These are phyloP conservation scores for Chrysogorgia sp. DNA, from an alignment of 92 coral and sea anemone species.

Conservation along the genomic window DNA sequence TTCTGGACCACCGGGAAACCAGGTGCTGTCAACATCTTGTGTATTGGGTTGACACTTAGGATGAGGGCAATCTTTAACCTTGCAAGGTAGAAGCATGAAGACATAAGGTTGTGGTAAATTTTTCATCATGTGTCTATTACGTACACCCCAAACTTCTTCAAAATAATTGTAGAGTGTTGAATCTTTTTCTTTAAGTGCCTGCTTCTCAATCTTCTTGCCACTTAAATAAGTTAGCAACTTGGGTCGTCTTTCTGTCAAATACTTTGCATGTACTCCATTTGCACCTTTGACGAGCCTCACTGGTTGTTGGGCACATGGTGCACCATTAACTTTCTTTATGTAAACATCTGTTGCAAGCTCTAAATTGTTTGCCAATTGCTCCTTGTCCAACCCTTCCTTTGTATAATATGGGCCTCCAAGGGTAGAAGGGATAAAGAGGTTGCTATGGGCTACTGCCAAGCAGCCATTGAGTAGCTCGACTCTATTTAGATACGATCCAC, in stretches of 20 bases:
- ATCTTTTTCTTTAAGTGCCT: neutral
- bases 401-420: constrained; percentile 56
- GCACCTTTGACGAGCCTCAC: constrained; percentile 54
- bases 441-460: constrained; percentile 44
- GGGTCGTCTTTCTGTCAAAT: constrained; percentile 54
- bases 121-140: constrained; percentile 15
- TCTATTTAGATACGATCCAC: constrained; percentile 47
- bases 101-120: neutral
- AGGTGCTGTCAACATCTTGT: neutral
- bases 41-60: neutral
- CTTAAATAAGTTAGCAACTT: constrained; percentile 52
- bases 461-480: constrained; percentile 53
- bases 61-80: neutral
- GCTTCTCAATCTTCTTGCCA: neutral
- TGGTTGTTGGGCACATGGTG: constrained; percentile 58
- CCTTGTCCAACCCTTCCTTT: constrained; percentile 54
- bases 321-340: constrained; percentile 55
- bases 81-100: constrained; percentile 9
- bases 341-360: constrained; percentile 54
- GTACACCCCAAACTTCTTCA: neutral
- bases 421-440: constrained; percentile 57
- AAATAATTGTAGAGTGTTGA: neutral
- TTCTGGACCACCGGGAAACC: constrained; percentile 6
- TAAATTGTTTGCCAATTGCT: constrained; percentile 41
- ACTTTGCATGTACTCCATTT: constrained; percentile 40